Evolutionary conservation across 2,888 invertebrate genomes (phyloP).

Genomic region (Drosophila stalkeri): DNA sequence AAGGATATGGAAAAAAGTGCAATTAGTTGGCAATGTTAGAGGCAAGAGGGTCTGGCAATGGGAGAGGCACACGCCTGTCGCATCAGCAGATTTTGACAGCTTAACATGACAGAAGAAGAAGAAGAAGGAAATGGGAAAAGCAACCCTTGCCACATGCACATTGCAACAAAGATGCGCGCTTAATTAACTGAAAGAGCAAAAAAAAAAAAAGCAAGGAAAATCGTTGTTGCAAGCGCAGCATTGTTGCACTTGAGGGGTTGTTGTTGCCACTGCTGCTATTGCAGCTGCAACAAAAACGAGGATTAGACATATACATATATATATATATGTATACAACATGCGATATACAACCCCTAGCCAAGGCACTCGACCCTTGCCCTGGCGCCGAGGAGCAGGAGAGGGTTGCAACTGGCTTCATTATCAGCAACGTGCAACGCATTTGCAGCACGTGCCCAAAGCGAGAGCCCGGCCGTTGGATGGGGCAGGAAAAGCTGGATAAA

Average conservation of each 20-base stretch:
- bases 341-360: constrained; percentile 41
- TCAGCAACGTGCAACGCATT: constrained; percentile 56
- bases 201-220: constrained; percentile 15
- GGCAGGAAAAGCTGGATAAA: constrained; percentile 7
- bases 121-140: constrained; percentile 11
- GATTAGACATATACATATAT: constrained; percentile 39
- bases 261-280: constrained; percentile 47
- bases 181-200: constrained; percentile 65
- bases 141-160: constrained; percentile 61
- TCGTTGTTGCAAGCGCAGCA: constrained; percentile 53
- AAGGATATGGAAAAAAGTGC: constrained; percentile 62
- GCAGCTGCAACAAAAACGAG: constrained; percentile 55
- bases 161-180: constrained; percentile 75
- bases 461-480: neutral
- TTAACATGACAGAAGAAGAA: constrained; percentile 40
- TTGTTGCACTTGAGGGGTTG: constrained; percentile 51
- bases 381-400: constrained; percentile 31
- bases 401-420: constrained; percentile 70
- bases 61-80: constrained; percentile 67
- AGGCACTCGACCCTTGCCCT: constrained; percentile 51
- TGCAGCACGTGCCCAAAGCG: constrained; percentile 67
- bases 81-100: constrained; percentile 66
- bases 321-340: constrained; percentile 8
- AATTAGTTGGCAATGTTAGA: constrained; percentile 63
- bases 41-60: constrained; percentile 4